Percentiles rank a stretch among this genome's conserved stretches.
These are phyloP conservation scores for Leptosomus discolor DNA, from an alignment of 2,113 vertebrate species.

Conservation along the genomic window DNA sequence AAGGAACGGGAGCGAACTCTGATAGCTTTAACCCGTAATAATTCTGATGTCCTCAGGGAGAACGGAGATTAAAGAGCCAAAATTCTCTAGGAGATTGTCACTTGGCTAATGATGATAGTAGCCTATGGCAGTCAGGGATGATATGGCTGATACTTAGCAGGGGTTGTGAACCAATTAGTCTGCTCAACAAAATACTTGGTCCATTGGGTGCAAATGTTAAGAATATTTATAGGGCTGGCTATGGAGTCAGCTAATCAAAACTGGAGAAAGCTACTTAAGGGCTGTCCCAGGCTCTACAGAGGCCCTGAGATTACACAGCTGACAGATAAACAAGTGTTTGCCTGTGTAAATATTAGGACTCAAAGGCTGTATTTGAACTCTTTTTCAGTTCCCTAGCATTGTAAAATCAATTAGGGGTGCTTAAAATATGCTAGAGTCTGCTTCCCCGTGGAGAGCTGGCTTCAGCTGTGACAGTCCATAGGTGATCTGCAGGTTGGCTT, in stretches of 20 bases:
- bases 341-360: constrained; percentile 10
- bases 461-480: background rate
- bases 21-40: background rate
- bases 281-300: background rate
- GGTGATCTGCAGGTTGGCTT: background rate
- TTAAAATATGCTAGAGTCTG: background rate
- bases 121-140: constrained; percentile 45
- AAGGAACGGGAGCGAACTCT: background rate
- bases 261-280: constrained; percentile 22
- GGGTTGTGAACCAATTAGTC: constrained; percentile 71
- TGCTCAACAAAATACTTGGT: constrained; percentile 53
- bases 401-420: constrained; percentile 4
- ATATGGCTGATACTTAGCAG: constrained; percentile 63
- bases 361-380: background rate
- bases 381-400: background rate
- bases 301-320: constrained; percentile 14
- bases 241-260: constrained; percentile 19
- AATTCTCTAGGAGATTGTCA: constrained; percentile 67
- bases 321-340: constrained; percentile 45
- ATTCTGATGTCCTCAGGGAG: constrained; percentile 25
- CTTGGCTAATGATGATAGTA: constrained; percentile 63
- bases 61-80: constrained; percentile 57
- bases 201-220: constrained; percentile 59
- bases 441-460: background rate
- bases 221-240: constrained; percentile 54